Base-by-base conservation (phyloP, 2,888 invertebrate species). In the Lamproptera curius region DNA sequence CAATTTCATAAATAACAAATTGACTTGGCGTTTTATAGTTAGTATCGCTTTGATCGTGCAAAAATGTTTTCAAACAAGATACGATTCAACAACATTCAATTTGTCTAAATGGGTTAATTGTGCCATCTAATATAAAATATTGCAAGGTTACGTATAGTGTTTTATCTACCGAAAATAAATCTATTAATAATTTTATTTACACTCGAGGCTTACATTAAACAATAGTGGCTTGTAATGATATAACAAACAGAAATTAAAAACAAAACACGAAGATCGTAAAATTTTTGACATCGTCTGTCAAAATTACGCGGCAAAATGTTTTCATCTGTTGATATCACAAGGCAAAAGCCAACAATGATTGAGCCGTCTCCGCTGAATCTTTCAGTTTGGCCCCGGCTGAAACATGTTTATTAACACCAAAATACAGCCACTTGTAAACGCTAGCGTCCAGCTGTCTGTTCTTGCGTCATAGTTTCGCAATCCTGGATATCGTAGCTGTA, bases 361-460 rank as follows among this genome's bases (percentile, higher is more conserved):
- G 20, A 23, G 39, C 14, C 14, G 41, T 20, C 26, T 11, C 17
- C 13, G 36, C 16, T 16, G 28, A 45, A 28, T 28, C 37, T 49
- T 55, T 53, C 53, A 35, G 43, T 48, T 20, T 36, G 35, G 26
- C 42, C 42, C 45, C 39, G 38, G 38, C 31, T 46, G 48, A 46
- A 45, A 50, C 37, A 43, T 45, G 44, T 42, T 46, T 58, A 54
- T 42, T 50, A 42, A 46, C 53, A 60, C 64, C 49, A 53, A 73
- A 76, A 76, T 76, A 73, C 56, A 51, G 54, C 54, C 74, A 75
- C 74, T 76, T 69, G 69, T 61, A 49, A 36, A 20, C 41, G 14
- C 43, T 9, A 56, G 62, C 67, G 67, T 53, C 72, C 67, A 71
- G 70, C 75, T 65, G 70, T 70, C 67, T 69, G 47, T 31, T 42